Base-by-base conservation (phyloP, 2,113 vertebrate genomes). In the Saimiri boliviensis region DNA sequence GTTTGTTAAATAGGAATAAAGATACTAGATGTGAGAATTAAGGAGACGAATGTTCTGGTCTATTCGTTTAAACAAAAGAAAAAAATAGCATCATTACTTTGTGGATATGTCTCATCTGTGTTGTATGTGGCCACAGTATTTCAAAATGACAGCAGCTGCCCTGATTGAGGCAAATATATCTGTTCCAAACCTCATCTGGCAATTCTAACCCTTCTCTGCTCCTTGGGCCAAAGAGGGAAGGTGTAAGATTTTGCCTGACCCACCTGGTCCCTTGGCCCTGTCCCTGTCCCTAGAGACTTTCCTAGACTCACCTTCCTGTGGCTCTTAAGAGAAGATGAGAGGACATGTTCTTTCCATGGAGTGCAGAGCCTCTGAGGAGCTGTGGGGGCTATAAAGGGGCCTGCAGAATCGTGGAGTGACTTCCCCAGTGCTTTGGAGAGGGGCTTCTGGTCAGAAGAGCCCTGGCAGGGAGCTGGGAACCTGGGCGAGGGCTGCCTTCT, bases 141-240 rank as follows among this genome's bases (percentile, higher is more conserved):
- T 97, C 49, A 49, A n/a, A 91, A 80, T 73, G 76, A 86, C 3
- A 5, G 70, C 89, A 95, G 81, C 83, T 87, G 71, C n/a, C 40
- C 49, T 47, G 58, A 82, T 2, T 13, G 84, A 89, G 83, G 89
- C 85, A 40, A 11, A 47, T 27, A 5, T 79, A 25, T 95, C 81
- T 54, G 47, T 96, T 66, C 73, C 91, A 79, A 77, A 52, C 42
- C 52, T 82, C 17, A 23, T 47, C 42, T 14, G 27, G 95, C 85
- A 70, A 82, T 58, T 74, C 42, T 23, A 12, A 49, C 45, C 91
- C 66, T 66, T 25, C 49, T 76, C 52, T 6, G 14, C 35, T 77
- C 49, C 14, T 76, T 35, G 94, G 82, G 42, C n/a, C 14, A 11
- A 66, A 86, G 79, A 63, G 66, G 37, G 63, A 45, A 76, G 37